Evolutionary conservation across 1,140 invertebrate genomes (phyloP).

Genomic region (Maconellicoccus hirsutus): DNA sequence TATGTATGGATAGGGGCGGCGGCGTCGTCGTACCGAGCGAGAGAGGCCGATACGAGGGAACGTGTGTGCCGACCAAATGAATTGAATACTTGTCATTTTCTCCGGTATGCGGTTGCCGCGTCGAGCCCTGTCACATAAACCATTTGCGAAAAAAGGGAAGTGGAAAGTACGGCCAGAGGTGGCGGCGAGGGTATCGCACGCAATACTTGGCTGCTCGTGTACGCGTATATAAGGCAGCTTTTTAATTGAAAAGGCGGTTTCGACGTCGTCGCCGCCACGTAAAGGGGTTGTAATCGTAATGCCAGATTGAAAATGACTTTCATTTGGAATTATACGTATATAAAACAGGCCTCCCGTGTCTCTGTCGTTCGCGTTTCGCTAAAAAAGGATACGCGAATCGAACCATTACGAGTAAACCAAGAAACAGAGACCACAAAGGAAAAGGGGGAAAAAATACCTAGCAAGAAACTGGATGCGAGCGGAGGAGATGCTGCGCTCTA

Average conservation of each 20-base stretch:
- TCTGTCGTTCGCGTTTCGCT: not conserved
- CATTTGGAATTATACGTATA: conserved; percentile 14
- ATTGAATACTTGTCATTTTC: conserved; percentile 20
- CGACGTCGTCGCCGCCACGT: not conserved
- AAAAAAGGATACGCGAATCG: not conserved
- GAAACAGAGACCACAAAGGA: not conserved
- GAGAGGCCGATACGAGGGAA: not conserved
- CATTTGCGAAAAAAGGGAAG: not conserved
- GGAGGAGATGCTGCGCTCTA: no score
- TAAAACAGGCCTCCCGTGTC: not conserved
- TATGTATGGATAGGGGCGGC: not conserved
- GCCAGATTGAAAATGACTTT: conserved; percentile 21
- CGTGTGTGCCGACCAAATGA: not conserved
- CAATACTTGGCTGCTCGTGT: not conserved
- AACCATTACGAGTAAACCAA: not conserved
- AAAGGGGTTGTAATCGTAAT: conserved; percentile 18
- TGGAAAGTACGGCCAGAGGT: not conserved
- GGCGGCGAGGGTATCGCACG: not conserved
- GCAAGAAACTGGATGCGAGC: no score
- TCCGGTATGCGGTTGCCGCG: not conserved
- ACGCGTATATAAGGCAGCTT: conserved; percentile 4
- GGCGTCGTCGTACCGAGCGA: not conserved
- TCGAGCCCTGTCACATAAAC: not conserved
- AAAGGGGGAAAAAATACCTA: no score
- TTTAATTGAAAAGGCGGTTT: conserved; percentile 22